Percentiles rank a stretch among this genome's conserved stretches.
Evolutionary conservation across 1,140 invertebrate species (phyloP).

Genomic region (Adelges cooleyi): DNA sequence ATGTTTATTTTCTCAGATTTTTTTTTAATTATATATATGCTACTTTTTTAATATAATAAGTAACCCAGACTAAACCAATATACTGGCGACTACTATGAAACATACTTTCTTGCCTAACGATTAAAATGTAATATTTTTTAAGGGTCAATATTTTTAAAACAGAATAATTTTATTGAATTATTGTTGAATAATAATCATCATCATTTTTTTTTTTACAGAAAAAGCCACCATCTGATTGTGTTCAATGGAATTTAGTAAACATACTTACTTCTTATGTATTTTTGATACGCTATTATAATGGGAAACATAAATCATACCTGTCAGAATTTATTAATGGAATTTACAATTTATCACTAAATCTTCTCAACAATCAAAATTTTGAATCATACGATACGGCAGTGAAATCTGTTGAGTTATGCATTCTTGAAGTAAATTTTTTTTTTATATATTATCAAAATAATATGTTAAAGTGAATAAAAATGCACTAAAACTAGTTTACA

Average conservation of each 20-base stretch:
- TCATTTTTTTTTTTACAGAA: constrained; percentile 44
- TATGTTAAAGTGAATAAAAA: not conserved
- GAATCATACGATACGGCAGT: constrained; percentile 47
- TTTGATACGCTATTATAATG: constrained; percentile 53
- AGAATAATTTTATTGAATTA: no score
- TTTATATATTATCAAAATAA: no score
- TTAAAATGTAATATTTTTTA: no score
- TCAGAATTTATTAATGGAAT: constrained; percentile 47
- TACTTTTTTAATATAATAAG: no score
- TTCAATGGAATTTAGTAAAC: constrained; percentile 59
- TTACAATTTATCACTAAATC: constrained; percentile 47
- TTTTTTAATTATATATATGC: no score
- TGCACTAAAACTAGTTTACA: not conserved
- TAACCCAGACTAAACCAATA: no score
- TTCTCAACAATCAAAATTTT: constrained; percentile 50
- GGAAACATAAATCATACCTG: constrained; percentile 50
- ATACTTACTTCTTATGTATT: constrained; percentile 55
- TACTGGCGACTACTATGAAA: no score
- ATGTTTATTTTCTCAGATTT: no score
- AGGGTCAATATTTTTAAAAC: no score
- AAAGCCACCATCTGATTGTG: constrained; percentile 46
- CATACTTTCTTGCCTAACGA: no score
- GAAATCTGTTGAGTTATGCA: constrained; percentile 47
- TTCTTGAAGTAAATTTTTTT: constrained; percentile 33
- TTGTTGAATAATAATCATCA: no score